Evolutionary conservation across 2,113 vertebrate genomes (phyloP).

Genomic region (Cavia aperea): DNA sequence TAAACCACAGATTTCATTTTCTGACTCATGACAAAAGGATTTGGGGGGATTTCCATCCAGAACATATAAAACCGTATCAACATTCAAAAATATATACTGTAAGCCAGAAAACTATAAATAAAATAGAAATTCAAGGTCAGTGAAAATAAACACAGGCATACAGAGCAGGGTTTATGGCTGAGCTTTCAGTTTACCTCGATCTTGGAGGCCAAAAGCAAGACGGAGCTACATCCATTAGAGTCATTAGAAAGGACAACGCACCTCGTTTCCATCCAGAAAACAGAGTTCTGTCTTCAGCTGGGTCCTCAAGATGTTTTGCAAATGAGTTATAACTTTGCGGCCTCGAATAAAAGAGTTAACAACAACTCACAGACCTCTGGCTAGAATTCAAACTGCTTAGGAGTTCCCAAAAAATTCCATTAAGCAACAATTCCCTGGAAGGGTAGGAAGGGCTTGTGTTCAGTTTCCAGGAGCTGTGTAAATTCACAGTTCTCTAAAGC

Average conservation of each 20-base stretch:
- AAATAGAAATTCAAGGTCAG: neutral
- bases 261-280: neutral
- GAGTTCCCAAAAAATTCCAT: neutral
- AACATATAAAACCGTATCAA: constrained; percentile 17
- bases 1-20: constrained; percentile 29
- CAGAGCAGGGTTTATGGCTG: neutral
- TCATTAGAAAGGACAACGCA: neutral
- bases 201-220: neutral
- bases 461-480: neutral
- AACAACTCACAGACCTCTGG: neutral
- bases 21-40: neutral
- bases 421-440: neutral
- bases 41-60: constrained; percentile 5
- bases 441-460: neutral
- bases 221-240: neutral
- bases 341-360: neutral
- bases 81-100: neutral
- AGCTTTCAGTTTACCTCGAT: neutral
- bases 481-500: neutral
- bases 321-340: neutral
- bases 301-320: neutral
- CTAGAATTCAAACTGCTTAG: neutral
- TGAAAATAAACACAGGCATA: neutral
- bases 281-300: neutral
- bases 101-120: neutral